phyloP scores from a whole-genome alignment of 2,797 vertebrate genomes.

The Bucorvus abyssinicus region DNA sequence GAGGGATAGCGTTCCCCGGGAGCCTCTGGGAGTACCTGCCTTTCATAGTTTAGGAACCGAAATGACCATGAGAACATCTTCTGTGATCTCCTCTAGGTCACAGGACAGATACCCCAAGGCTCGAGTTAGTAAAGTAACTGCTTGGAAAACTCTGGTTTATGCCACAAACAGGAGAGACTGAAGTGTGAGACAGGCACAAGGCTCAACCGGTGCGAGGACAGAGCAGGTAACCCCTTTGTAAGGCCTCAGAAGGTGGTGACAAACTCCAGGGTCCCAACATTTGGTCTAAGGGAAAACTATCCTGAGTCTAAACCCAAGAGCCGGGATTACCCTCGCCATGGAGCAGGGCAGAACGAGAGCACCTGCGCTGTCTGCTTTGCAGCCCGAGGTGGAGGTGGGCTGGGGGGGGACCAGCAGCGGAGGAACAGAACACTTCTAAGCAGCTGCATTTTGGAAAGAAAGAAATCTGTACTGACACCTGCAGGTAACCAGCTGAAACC shows the following conservation, averaged over 20 bases:
- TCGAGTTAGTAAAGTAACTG: neutral
- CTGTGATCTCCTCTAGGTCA: neutral
- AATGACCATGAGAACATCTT: neutral
- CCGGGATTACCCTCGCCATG: fast-evolving
- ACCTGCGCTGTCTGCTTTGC: fast-evolving
- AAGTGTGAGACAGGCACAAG: fast-evolving
- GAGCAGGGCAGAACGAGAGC: neutral
- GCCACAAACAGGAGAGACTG: neutral
- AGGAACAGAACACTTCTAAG: neutral
- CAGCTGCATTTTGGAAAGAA: neutral
- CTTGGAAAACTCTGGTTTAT: neutral
- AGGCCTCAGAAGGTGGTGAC: neutral
- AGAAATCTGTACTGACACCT: neutral
- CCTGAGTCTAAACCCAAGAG: neutral
- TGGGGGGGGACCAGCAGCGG: neutral
- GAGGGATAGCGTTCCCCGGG: neutral
- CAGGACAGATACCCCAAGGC: neutral
- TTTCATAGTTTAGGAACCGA: neutral
- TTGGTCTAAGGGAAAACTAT: neutral
- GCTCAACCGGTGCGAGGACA: fast-evolving
- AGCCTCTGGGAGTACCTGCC: neutral
- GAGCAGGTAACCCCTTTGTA: neutral
- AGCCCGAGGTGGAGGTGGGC: neutral
- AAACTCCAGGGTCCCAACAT: neutral
- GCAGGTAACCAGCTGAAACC: neutral